Base-by-base conservation (phyloP, 2,113 vertebrate genomes). In the Choloepus hoffmanni region DNA sequence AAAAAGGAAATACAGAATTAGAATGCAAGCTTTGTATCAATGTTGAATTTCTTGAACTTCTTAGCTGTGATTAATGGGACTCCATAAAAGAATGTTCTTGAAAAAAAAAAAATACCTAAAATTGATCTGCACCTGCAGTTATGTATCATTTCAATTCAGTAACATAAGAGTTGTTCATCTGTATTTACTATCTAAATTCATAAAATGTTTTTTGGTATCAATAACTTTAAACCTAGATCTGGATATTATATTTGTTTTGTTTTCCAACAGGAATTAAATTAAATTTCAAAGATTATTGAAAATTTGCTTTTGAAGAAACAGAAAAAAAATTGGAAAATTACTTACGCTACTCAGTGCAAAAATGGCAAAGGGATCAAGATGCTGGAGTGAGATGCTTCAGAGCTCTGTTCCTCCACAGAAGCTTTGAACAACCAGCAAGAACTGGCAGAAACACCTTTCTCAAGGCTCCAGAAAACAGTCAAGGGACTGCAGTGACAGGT, bases 211-310 rank as follows among this genome's bases (percentile, higher is more conserved):
- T 89, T 79, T 65, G 90, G 87, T 43, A 40, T 7, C 90, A 92
- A 92, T 33, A 97, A 89, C 79, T 45, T 68, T 72, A 94, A 93
- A 24, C 24, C 28, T 62, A 94, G 63, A 28, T 50, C 28, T 93
- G 82, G 53, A 70, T 76, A 90, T 60, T 63, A 70, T 19, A 79
- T 91, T 74, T 89, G 70, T 36, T 91, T 74, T 89, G 70, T 36
- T 90, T 96, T 94, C 76, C 53, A 85, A 87, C 94, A 74, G n/a
- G 15, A 94, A 84, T 79, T 12, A 86, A 86, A 89, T 19, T 33
- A 6, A 30, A 82, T 45, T 95, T 90, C 72, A 96, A 94, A 95
- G 36, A 65, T 68, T 14, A 92, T 89, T 94, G 65, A 91, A 94
- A 74, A 65, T 24, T n/a, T 97, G 30, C 15, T 94, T 89, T 78